Evolutionary conservation across 2,797 vertebrate species (phyloP).

Genomic region (Allobates femoralis): DNA sequence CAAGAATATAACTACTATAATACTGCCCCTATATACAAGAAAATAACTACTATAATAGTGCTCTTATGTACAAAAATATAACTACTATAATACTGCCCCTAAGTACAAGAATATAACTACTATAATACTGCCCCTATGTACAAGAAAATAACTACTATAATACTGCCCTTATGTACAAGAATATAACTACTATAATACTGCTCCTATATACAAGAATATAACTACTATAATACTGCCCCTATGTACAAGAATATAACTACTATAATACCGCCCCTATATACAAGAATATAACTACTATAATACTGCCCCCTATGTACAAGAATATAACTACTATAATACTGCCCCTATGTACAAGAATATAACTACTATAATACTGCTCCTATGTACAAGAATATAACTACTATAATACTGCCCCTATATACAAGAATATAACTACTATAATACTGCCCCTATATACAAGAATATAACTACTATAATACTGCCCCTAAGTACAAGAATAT

Average conservation of each 20-base stretch:
- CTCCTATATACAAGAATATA: slow-evolving; percentile 3
- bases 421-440: slow-evolving; percentile 10
- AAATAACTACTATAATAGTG: slow-evolving; percentile 6
- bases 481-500: neutral
- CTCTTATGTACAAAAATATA: neutral
- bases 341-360: neutral
- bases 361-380: slow-evolving; percentile 4
- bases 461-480: slow-evolving; percentile 23
- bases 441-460: slow-evolving; percentile 6
- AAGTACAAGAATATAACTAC: neutral
- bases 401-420: slow-evolving; percentile 4
- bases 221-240: slow-evolving; percentile 5
- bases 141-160: neutral
- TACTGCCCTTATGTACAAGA: neutral
- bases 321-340: slow-evolving; percentile 10
- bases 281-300: slow-evolving; percentile 12
- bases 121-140: neutral
- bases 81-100: slow-evolving; percentile 1
- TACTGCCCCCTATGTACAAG: neutral
- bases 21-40: neutral
- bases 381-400: slow-evolving; percentile 15
- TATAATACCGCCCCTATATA: neutral
- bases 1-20: slow-evolving; percentile 15
- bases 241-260: slow-evolving; percentile 7
- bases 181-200: slow-evolving; percentile 12